Conservation (phyloP, 2,797 vertebrate species). For the Yasuhikotakia modesta region DNA sequence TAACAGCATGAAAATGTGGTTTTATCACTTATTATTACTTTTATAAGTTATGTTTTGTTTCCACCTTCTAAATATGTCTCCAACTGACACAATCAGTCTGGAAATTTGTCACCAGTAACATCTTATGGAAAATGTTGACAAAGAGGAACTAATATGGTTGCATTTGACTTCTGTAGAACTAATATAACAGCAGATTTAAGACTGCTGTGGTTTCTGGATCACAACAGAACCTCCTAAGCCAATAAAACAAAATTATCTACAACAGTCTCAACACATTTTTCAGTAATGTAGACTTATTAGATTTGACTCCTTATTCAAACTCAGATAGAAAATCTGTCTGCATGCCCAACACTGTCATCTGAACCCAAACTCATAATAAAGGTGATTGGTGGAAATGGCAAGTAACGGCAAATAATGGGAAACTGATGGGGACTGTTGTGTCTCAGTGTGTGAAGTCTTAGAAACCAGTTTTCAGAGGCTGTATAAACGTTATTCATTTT, state of each 20-base stretch:
- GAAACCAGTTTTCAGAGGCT: too few species aligned
- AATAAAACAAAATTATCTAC: constrained; percentile 52
- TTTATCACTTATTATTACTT: too few species aligned
- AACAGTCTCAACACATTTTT: constrained; percentile 42
- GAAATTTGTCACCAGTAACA: too few species aligned
- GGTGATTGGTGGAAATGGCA: constrained; percentile 50
- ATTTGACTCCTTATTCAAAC: constrained; percentile 53
- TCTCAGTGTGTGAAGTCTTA: constrained; percentile 3
- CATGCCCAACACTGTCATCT: constrained; percentile 39
- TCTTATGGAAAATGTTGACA: constrained; percentile 46
- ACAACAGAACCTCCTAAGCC: constrained; percentile 12
- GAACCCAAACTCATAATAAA: constrained; percentile 50
- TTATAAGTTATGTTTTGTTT: too few species aligned
- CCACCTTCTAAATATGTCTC: too few species aligned
- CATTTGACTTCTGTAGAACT: constrained; percentile 41
- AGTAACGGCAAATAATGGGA: constrained; percentile 26
- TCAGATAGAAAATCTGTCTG: constrained; percentile 38
- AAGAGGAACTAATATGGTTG: constrained; percentile 33
- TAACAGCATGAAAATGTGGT: too few species aligned
- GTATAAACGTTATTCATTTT: too few species aligned
- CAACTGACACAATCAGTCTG: too few species aligned
- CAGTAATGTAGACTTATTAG: constrained; percentile 51
- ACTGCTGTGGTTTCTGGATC: constrained; percentile 48
- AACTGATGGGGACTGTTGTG: constrained; percentile 35
- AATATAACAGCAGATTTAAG: constrained; percentile 35